Percentiles rank a stretch among this genome's conserved stretches.
phyloP scores from a whole-genome alignment of 2,888 invertebrate species.

The Stramonita haemastoma region DNA sequence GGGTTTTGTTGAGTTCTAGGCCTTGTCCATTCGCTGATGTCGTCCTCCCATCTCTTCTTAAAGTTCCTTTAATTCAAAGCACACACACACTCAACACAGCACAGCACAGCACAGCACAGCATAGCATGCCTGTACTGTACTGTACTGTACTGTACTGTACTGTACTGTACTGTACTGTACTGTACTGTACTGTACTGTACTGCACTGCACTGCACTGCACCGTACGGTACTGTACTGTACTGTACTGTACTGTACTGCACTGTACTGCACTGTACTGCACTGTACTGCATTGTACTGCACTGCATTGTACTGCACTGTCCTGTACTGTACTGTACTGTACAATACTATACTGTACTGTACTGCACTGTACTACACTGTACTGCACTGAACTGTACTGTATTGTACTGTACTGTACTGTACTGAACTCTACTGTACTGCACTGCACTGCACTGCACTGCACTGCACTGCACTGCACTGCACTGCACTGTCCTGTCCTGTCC shows the following conservation, averaged over 20 bases:
- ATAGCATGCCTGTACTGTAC: background rate
- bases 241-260: background rate
- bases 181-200: too few relatives aligned
- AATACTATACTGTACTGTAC: constrained; percentile 14
- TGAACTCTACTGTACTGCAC: background rate
- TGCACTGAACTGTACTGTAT: background rate
- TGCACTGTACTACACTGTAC: background rate
- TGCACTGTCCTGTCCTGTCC: background rate
- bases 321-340: background rate
- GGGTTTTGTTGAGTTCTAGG: too few relatives aligned
- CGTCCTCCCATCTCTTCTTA: too few relatives aligned
- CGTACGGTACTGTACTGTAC: background rate
- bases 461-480: background rate
- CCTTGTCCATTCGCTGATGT: too few relatives aligned
- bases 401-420: constrained; percentile 1
- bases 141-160: too few relatives aligned
- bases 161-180: too few relatives aligned
- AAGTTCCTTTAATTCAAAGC: too few relatives aligned
- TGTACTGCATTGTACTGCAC: background rate
- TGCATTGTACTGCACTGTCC: background rate
- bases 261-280: constrained; percentile 20
- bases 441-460: too few relatives aligned
- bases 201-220: constrained; percentile 12
- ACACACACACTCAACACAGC: too few relatives aligned
- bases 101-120: background rate